Evolutionary conservation across 2,113 vertebrate species (phyloP).

Genomic region (Maccullochella peelii): DNA sequence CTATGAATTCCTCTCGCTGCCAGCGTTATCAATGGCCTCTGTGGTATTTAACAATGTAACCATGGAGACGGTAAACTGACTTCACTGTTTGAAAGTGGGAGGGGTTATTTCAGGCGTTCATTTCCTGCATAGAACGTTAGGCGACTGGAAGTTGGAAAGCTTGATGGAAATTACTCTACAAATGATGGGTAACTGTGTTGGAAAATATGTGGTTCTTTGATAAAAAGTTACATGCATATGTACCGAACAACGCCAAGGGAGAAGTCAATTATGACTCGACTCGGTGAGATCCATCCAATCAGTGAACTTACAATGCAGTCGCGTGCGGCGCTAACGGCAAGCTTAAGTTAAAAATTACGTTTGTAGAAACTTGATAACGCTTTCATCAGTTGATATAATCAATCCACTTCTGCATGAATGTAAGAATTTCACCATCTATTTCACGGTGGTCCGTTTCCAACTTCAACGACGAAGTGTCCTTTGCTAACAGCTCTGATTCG

Average conservation of each 20-base stretch:
- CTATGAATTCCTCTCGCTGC: fast-evolving
- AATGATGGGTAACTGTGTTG: neutral
- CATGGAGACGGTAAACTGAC: conserved; percentile 65
- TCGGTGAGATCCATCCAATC: neutral
- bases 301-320: neutral
- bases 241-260: neutral
- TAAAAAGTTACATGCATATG: neutral
- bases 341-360: neutral
- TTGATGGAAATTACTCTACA: neutral
- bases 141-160: neutral
- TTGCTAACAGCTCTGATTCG: neutral
- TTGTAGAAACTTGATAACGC: no score
- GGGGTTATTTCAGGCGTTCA: neutral
- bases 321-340: neutral
- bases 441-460: neutral
- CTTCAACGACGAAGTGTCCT: neutral
- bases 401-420: no score
- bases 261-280: neutral
- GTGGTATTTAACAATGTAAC: conserved; percentile 18
- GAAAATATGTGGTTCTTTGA: neutral
- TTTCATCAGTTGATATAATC: no score
- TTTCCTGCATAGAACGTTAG: neutral
- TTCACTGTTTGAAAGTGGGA: neutral
- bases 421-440: no score
- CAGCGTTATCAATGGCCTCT: neutral